These are phyloP conservation scores for Cyprinella venusta DNA, from an alignment of 2,797 vertebrate species.

Conservation along the genomic window DNA sequence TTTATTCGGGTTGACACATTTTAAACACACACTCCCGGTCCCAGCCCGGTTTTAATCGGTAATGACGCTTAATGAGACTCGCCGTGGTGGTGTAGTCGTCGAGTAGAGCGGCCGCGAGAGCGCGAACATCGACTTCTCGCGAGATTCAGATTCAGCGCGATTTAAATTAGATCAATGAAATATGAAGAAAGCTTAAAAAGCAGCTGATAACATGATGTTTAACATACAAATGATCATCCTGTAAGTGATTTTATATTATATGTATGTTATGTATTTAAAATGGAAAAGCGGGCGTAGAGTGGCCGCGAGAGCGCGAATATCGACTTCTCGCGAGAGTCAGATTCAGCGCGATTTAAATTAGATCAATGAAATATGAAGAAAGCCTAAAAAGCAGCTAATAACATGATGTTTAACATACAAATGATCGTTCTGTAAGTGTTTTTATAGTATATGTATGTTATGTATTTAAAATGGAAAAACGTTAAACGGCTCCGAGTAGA, in stretches of 20 bases:
- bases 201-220: background rate
- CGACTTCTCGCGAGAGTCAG: background rate
- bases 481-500: too few species aligned
- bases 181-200: background rate
- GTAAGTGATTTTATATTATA: background rate
- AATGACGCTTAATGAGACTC: too few species aligned
- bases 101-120: too few species aligned
- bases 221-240: too few species aligned
- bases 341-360: background rate
- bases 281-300: background rate
- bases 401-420: background rate
- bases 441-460: background rate
- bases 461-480: background rate
- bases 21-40: background rate
- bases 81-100: too few species aligned
- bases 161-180: background rate
- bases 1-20: background rate
- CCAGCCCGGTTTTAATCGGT: too few species aligned
- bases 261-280: background rate
- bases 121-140: background rate
- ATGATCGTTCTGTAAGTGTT: too few species aligned
- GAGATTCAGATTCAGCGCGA: background rate
- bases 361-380: background rate
- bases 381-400: background rate
- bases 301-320: too few species aligned